Evolutionary conservation across 2,797 vertebrate genomes (phyloP).

Genomic region (Sebastolobus alascanus): DNA sequence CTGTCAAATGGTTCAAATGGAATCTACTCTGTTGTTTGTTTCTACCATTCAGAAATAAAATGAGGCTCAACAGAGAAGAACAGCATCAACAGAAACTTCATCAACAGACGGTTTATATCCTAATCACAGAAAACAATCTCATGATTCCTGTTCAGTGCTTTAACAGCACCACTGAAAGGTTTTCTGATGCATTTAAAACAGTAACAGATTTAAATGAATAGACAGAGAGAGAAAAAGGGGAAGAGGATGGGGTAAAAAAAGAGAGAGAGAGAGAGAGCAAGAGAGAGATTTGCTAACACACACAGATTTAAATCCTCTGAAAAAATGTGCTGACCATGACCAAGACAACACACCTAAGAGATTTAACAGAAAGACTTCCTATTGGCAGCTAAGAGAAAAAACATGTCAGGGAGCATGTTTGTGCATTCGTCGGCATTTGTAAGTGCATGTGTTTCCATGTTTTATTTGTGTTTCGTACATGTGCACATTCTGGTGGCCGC

Average conservation of each 20-base stretch:
- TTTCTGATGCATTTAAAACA: slow-evolving; percentile 20
- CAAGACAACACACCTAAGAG: slow-evolving; percentile 48
- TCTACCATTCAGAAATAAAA: slow-evolving; percentile 17
- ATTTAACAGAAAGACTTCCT: slow-evolving; percentile 47
- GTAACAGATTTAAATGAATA: slow-evolving; percentile 1
- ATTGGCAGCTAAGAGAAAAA: slow-evolving; percentile 34
- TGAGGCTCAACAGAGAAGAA: background rate
- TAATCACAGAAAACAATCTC: background rate
- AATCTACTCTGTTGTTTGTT: background rate
- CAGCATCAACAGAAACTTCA: background rate
- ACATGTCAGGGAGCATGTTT: slow-evolving; percentile 28
- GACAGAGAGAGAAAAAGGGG: background rate
- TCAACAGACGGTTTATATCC: background rate
- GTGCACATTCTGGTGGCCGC: background rate
- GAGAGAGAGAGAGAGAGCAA: slow-evolving; percentile 17
- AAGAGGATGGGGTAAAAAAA: background rate
- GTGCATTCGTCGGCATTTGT: slow-evolving; percentile 18
- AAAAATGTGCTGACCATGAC: slow-evolving; percentile 68
- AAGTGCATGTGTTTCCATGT: background rate
- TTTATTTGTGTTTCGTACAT: slow-evolving; percentile 22
- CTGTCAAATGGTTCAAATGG: slow-evolving; percentile 32
- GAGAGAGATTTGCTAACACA: slow-evolving; percentile 57
- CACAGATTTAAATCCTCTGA: slow-evolving; percentile 61
- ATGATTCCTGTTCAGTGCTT: background rate
- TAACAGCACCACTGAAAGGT: background rate